phyloP scores from a whole-genome alignment of 2,113 vertebrate genomes.

The Propithecus coquereli region DNA sequence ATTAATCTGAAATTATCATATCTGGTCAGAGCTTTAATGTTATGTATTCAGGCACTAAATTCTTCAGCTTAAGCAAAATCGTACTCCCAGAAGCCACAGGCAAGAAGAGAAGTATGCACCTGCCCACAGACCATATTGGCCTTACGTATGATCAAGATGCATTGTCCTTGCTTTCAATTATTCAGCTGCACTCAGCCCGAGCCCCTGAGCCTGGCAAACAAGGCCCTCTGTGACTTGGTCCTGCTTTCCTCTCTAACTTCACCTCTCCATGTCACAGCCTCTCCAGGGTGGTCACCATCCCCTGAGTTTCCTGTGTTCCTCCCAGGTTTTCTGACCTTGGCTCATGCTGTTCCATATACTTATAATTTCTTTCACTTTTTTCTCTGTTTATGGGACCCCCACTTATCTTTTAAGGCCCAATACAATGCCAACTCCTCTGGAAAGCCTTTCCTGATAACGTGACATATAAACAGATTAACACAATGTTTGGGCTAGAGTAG shows the following conservation, averaged over 20 bases:
- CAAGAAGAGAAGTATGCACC: not conserved
- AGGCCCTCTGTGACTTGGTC: not conserved
- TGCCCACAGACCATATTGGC: not conserved
- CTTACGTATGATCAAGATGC: not conserved
- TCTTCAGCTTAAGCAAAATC: conserved; percentile 39
- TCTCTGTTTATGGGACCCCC: not conserved
- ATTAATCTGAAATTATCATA: not conserved
- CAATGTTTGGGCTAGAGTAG: not conserved
- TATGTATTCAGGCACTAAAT: not conserved
- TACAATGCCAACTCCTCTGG: not conserved
- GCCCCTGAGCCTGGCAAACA: not conserved
- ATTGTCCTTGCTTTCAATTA: not conserved
- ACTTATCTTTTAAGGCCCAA: not conserved
- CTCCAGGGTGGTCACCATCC: not conserved
- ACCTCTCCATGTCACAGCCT: not conserved
- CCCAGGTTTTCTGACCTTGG: not conserved
- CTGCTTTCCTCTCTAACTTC: not conserved
- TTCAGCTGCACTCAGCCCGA: not conserved
- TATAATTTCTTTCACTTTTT: not conserved
- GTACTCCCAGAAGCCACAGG: not conserved
- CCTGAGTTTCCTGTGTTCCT: not conserved
- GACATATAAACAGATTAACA: not conserved
- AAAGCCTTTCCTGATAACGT: not conserved
- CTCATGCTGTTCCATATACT: not conserved
- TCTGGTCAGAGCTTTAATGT: conserved; percentile 4